Base-by-base conservation (phyloP, 2,113 vertebrate species). In the Salvelinus fontinalis region DNA sequence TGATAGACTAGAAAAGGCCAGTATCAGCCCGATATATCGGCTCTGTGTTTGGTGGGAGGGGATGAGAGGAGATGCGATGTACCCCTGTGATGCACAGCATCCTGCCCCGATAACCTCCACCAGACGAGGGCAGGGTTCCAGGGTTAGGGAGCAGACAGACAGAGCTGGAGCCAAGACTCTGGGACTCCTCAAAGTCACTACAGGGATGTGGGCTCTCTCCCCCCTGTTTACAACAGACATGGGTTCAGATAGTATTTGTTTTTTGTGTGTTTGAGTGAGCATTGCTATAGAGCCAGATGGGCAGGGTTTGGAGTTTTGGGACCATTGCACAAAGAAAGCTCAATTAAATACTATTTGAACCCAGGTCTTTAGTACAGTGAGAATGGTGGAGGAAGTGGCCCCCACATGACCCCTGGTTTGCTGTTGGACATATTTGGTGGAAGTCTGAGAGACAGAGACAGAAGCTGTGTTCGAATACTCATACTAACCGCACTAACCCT, bases 41-140 rank as follows among this genome's bases (percentile, higher is more conserved):
- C 8, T 51, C 34, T 34, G 49, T 51, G 49, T 14, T 51, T 51
- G 49, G 39, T 2, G 39, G 39, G 39, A 39, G 49, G 14, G 12
- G 14, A 51, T 85, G 39, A 9, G 39, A 39, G 14, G 49, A 16
- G 14, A 51, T 86, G 44, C 82, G 84, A 89, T 86, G 83, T 84
- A 51, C 70, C 75, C 65, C 65, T 67, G 26, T 67, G 26, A 67
- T 67, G 6, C 65, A 80, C 62, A 51, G 79, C 86, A 85, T 89
- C 83, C 74, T 31, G 79, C 72, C 71, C 24, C 75, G 87, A 91
- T 89, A 87, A 91, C 79, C 68, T 64, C 44, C 74, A 34, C 29
- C 67, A 82, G 60, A 81, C 22, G 5, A 77, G 81, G 77, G 75
- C 73, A 29, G 76, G 49, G 49, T 51, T 51, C 12, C 14, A 16